Evolutionary conservation across 1,140 invertebrate species (phyloP).

Genomic region (Yoshiicerus persimilis): DNA sequence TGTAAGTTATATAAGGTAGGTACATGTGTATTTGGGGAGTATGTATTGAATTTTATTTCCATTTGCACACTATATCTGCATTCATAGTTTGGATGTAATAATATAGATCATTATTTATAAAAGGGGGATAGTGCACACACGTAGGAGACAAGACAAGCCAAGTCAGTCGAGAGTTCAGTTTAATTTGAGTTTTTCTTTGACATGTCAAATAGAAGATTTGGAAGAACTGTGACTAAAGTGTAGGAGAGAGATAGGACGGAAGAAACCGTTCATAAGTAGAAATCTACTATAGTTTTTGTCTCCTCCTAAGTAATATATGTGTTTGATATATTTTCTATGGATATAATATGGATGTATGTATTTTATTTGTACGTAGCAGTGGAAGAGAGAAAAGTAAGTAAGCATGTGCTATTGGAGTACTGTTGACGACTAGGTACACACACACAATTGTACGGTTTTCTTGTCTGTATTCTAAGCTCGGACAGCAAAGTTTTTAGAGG

Average conservation of each 20-base stretch:
- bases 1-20: not conserved
- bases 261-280: not conserved
- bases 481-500: constrained; percentile 28
- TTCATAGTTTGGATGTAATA: not conserved
- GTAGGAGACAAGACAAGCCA: not conserved
- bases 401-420: constrained; percentile 21
- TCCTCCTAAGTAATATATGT: not conserved
- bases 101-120: constrained; percentile 13
- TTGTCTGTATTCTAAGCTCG: constrained; percentile 26
- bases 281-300: not conserved
- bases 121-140: not conserved
- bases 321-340: not conserved
- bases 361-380: not conserved
- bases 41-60: not conserved
- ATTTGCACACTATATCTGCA: not conserved
- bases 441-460: constrained; percentile 23
- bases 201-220: not conserved
- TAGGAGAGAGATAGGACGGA: not conserved
- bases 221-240: constrained; percentile 13
- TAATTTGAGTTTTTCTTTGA: constrained; percentile 15
- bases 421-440: constrained; percentile 21
- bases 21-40: not conserved
- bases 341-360: constrained; percentile 4
- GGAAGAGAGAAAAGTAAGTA: not conserved
- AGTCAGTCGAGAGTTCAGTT: constrained; percentile 3